Evolutionary conservation across 1,140 invertebrate genomes (phyloP).

Genomic region (Bicyclus anynana): DNA sequence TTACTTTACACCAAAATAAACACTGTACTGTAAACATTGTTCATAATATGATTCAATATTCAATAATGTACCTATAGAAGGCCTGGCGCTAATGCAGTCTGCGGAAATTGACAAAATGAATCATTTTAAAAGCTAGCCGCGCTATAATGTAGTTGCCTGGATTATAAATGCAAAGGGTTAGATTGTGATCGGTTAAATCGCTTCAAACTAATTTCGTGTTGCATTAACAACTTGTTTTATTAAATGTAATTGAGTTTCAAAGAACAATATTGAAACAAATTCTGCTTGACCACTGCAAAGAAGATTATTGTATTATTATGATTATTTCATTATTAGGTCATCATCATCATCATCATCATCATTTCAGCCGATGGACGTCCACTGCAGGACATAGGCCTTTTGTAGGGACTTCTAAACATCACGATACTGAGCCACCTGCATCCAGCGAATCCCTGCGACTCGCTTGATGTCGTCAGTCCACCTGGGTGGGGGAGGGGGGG

Average conservation of each 20-base stretch:
- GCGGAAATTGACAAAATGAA: conserved; percentile 27
- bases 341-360: too few species aligned
- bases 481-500: too few species aligned
- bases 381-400: too few species aligned
- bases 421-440: too few species aligned
- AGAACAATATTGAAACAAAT: not conserved
- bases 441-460: too few species aligned
- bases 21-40: not conserved
- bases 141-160: conserved; percentile 3
- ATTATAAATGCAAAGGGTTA: conserved; percentile 18
- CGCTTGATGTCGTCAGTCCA: too few species aligned
- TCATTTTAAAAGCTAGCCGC: conserved; percentile 19
- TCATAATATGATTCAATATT: not conserved
- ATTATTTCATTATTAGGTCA: too few species aligned
- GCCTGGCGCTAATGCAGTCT: conserved; percentile 7
- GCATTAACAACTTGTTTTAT: conserved; percentile 15
- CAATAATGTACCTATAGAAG: not conserved
- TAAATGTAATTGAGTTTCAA: not conserved
- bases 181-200: conserved; percentile 52
- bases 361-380: too few species aligned
- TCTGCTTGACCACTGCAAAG: not conserved
- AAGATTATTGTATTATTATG: too few species aligned
- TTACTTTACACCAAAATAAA: not conserved
- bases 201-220: conserved; percentile 33
- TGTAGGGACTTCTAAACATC: too few species aligned